Base-by-base conservation (phyloP, 2,888 invertebrate genomes). In the Nomada ferruginata region DNA sequence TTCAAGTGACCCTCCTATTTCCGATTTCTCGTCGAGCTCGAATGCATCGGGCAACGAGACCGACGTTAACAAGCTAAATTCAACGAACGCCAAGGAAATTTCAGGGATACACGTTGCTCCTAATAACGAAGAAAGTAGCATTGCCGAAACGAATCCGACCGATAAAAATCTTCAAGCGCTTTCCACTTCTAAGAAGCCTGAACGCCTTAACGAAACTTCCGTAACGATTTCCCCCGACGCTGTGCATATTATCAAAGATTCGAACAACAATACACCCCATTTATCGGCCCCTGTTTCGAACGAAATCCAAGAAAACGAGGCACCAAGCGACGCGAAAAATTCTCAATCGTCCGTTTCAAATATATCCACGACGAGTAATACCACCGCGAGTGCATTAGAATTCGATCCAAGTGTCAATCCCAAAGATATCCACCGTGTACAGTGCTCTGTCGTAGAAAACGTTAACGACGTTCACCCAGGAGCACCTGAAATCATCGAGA, bases 401-500 rank as follows among this genome's bases (percentile, higher is more conserved):
- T 23, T 26, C 7, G 15, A 71, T 11, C 47, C 72, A 47, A 36
- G 3, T 0, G 3, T 18, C 3, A 13, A 36, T 18, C 26, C 15
- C 0, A 42, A 9, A 2, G 11, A 66, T 20, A 57, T 11, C 20
- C 26, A n/a, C 10, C 29, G 57, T 3, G 0, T 13, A 0, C 44
- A 15, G 15, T 55, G 44, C 20, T 13, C 53, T 1, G 50, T 2
- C 15, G 20, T 18, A 10, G 57, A 18, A 4, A 66, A 13, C 53
- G 18, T 18, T 5, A 53, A 15, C 11, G 76, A 80, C 7, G 42
- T 68, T 0, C 44, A 77, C 1, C 68, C 85, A 10, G 88, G 85
- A n/a, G 50, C 81, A 20, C 26, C 88, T 26, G 86, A 90, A 53
- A 88, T 87, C 42, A 90, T 91, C 72, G 92, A 92, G 78, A 87